Percentiles rank a stretch among this genome's conserved stretches.
Conservation (phyloP, 2,888 invertebrate species). For the Eudasyphora cyanicolor region DNA sequence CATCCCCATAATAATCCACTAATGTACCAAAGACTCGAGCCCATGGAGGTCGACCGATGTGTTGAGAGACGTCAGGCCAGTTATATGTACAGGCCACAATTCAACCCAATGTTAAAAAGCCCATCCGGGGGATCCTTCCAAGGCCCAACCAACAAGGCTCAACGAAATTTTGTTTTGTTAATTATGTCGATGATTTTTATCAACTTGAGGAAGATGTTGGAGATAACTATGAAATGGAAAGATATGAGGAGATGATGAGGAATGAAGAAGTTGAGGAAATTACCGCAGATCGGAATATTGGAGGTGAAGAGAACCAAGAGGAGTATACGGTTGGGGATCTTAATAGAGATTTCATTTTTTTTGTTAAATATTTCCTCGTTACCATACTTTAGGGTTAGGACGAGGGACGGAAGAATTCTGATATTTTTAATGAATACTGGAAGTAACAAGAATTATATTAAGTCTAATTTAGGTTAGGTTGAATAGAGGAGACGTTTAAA, state of each 20-base stretch:
- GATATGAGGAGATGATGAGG: not conserved
- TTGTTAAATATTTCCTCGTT: too few species aligned
- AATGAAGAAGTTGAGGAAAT: not conserved
- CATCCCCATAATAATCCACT: not conserved
- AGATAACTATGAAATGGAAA: too few species aligned
- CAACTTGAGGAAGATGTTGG: too few species aligned
- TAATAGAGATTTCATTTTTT: not conserved
- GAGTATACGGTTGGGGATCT: not conserved
- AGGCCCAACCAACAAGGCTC: too few species aligned
- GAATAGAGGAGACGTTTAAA: too few species aligned
- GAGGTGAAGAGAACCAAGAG: not conserved
- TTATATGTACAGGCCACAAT: too few species aligned
- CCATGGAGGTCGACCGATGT: not conserved
- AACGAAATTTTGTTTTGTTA: too few species aligned
- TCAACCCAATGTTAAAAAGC: too few species aligned
- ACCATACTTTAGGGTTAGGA: not conserved
- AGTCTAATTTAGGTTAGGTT: not conserved
- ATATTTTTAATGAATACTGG: not conserved
- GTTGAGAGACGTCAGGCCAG: not conserved
- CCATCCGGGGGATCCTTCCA: too few species aligned
- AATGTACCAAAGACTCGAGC: not conserved
- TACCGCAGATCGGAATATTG: not conserved
- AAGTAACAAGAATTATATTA: too few species aligned
- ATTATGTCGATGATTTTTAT: too few species aligned
- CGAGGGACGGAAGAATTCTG: not conserved